Base-by-base conservation (phyloP, 2,888 invertebrate genomes). In the Camptogramma bilineatum region DNA sequence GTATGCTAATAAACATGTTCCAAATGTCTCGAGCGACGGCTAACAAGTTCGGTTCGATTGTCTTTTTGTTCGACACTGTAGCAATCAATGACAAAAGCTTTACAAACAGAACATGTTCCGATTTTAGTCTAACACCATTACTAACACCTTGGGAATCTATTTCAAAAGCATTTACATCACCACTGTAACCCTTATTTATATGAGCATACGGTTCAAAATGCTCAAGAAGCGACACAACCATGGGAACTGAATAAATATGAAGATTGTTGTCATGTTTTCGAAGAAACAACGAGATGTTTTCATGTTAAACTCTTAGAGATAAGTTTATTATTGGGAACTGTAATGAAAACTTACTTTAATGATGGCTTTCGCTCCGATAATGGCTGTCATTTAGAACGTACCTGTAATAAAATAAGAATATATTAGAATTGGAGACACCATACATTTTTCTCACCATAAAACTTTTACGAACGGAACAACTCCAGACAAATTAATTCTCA, bases 401-500 rank as follows among this genome's bases (percentile, higher is more conserved):
- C 85, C 85, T 85, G 82, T 46, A 81, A 83, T 70, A 71, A 78
- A 78, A 74, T 65, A 72, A 72, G 13, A 67, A n/a, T 42, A 62
- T 60, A 59, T 72, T 68, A 72, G 54, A 60, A 53, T 58, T 61
- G n/a, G 31, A 54, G 19, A 50, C 48, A 61, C 24, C 17, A 8
- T 21, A 34, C 17, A 4, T 19, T 53, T 48, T 48, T 53, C 52
- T 19, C 44, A 60, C 42, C 24, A 53, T 59, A 31, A 52, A 51
- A 24, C 1, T 48, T 44, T 44, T 39, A 56, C 34, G 31, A 56
- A 56, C 46, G 46, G 8, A 34, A 55, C 47, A 47, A 28, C 44
- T 16, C 8, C 10, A 44, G 21, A 44, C 17, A 17, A 42, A 52
- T 19, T 39, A 19, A 9, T 53, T 44, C 17, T n/a, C n/a, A 52